phyloP scores from a whole-genome alignment of 2,888 invertebrate species.

The Ochropacha duplaris region DNA sequence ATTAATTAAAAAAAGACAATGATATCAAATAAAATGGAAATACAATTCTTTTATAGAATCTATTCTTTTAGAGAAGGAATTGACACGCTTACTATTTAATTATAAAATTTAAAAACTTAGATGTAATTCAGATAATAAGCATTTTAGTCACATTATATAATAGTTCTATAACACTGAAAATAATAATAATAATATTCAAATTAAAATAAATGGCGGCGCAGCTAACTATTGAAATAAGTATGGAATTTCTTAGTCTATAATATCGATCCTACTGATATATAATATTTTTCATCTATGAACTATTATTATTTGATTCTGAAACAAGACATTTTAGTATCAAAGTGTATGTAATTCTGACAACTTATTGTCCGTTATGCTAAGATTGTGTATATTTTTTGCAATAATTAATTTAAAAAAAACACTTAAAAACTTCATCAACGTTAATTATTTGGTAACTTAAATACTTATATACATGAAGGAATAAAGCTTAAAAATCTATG shows the following conservation, averaged over 20 bases:
- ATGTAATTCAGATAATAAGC: not conserved
- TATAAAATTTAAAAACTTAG: not conserved
- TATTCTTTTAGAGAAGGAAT: not conserved
- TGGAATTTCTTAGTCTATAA: not conserved
- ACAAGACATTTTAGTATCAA: not conserved
- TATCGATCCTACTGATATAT: too few relatives aligned
- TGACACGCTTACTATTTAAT: not conserved
- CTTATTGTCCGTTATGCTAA: not conserved
- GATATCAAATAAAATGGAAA: too few relatives aligned
- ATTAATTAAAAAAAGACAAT: not conserved
- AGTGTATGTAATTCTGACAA: not conserved
- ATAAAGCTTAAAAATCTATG: slow-evolving; percentile 3
- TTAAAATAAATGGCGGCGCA: not conserved
- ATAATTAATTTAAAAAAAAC: not conserved
- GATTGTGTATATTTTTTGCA: not conserved
- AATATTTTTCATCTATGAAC: not conserved
- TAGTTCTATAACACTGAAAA: not conserved
- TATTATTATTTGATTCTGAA: not conserved
- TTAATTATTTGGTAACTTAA: slow-evolving; percentile 14
- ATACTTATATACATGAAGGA: slow-evolving; percentile 8
- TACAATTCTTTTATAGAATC: not conserved
- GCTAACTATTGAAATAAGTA: not conserved
- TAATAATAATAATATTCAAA: not conserved
- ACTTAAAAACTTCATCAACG: not conserved
- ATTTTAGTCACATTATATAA: not conserved